Percentiles rank a stretch among this genome's conserved stretches.
These are phyloP conservation scores for Paraplagusia blochii DNA, from an alignment of 2,113 vertebrate genomes.

Conservation along the genomic window DNA sequence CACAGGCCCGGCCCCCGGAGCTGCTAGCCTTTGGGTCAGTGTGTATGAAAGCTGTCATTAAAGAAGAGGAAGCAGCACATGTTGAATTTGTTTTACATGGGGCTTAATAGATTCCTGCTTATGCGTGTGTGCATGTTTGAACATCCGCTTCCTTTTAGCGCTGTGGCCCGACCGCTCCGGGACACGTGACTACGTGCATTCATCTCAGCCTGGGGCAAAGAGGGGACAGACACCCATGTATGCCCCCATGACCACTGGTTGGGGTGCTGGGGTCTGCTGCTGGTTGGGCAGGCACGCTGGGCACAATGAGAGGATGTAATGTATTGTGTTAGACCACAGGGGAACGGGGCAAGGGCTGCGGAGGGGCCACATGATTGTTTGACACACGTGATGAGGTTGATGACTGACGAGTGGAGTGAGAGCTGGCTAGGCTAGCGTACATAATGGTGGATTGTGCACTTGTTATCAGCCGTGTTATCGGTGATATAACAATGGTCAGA, in stretches of 20 bases:
- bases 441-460: constrained; percentile 14
- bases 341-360: constrained; percentile 34
- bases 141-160: constrained; percentile 53
- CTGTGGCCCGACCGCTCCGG: constrained; percentile 11
- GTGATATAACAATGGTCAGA: constrained; percentile 34
- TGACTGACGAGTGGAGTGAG: constrained; percentile 47
- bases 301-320: constrained; percentile 73
- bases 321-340: constrained; percentile 61
- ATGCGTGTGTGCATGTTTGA: constrained; percentile 61
- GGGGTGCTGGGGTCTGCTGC: constrained; percentile 19
- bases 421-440: constrained; percentile 12
- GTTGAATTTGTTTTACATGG: constrained; percentile 71
- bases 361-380: constrained; percentile 29
- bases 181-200: constrained; percentile 53
- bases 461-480: constrained; percentile 27
- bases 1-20: constrained; percentile 31
- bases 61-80: constrained; percentile 68
- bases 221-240: constrained; percentile 52
- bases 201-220: constrained; percentile 40
- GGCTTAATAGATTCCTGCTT: constrained; percentile 67
- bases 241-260: constrained; percentile 24
- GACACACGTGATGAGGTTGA: constrained; percentile 60
- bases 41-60: constrained; percentile 56
- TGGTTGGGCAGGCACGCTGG: constrained; percentile 21
- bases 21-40: constrained; percentile 44